Evolutionary conservation across 2,888 invertebrate species (phyloP).

Genomic region (Helicoverpa assulta): DNA sequence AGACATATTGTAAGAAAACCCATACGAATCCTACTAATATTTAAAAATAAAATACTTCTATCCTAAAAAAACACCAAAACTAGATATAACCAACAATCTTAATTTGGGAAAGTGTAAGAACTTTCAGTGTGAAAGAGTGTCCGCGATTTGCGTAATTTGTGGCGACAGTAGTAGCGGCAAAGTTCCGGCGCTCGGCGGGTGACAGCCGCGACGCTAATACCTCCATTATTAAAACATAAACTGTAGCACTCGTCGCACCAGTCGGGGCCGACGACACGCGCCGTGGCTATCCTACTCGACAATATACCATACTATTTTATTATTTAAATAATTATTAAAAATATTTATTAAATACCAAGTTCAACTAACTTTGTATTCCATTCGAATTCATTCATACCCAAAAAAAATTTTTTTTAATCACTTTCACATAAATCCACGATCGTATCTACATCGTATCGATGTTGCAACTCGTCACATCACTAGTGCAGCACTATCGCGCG

Average conservation of each 20-base stretch:
- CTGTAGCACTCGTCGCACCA: constrained; percentile 59
- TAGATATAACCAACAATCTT: background rate
- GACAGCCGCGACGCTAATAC: constrained; percentile 72
- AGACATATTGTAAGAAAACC: too few relatives aligned
- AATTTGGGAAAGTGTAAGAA: constrained; percentile 10
- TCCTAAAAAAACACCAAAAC: background rate
- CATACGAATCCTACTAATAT: too few relatives aligned
- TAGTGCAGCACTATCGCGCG: constrained; percentile 54
- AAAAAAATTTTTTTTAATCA: background rate
- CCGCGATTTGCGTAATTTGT: constrained; percentile 44
- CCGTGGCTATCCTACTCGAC: constrained; percentile 17
- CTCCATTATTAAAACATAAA: constrained; percentile 83
- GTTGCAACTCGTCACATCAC: constrained; percentile 76
- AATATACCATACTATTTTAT: background rate
- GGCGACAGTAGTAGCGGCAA: constrained; percentile 47
- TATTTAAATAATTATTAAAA: too few relatives aligned
- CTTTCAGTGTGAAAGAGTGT: constrained; percentile 30
- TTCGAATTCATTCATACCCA: background rate
- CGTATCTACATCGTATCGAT: constrained; percentile 63
- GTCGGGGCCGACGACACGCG: constrained; percentile 27
- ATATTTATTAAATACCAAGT: too few relatives aligned
- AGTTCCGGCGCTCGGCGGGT: constrained; percentile 57
- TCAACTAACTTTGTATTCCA: constrained; percentile 16
- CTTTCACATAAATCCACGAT: constrained; percentile 17
- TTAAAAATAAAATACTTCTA: too few relatives aligned